Conservation (phyloP, 1,140 invertebrate species). For the Sitophilus oryzae region DNA sequence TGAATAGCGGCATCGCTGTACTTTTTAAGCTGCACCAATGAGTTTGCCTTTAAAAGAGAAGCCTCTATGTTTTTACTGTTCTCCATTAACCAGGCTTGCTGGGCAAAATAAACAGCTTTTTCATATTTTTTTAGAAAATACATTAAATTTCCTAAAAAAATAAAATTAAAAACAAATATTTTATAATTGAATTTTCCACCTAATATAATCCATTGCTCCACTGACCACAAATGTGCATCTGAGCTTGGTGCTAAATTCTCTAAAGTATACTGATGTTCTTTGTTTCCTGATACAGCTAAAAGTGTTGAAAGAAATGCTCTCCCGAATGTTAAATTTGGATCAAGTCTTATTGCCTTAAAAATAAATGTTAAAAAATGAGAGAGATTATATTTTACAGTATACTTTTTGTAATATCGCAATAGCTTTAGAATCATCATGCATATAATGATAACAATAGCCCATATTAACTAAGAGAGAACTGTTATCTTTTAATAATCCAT, state of each 20-base stretch:
- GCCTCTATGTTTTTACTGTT: constrained; percentile 56
- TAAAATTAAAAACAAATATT: not conserved
- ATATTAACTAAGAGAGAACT: constrained; percentile 56
- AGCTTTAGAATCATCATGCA: constrained; percentile 46
- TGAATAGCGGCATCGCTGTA: constrained; percentile 62
- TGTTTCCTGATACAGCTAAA: constrained; percentile 32
- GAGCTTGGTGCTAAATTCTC: constrained; percentile 33
- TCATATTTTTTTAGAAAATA: constrained; percentile 38
- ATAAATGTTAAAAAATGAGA: not conserved
- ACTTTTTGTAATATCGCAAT: constrained; percentile 44
- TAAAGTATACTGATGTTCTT: constrained; percentile 36
- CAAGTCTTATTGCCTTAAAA: constrained; percentile 32
- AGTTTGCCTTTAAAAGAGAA: constrained; percentile 64
- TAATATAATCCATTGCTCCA: constrained; percentile 40
- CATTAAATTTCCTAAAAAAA: constrained; percentile 34
- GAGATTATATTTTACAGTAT: not conserved
- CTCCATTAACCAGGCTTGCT: constrained; percentile 43
- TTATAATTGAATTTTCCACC: too few species aligned
- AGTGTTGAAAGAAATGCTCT: constrained; percentile 36
- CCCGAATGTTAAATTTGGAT: constrained; percentile 37
- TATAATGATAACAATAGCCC: constrained; percentile 62
- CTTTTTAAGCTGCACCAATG: constrained; percentile 66
- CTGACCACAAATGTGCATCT: constrained; percentile 33
- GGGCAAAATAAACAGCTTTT: constrained; percentile 43
- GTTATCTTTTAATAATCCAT: constrained; percentile 60